phyloP scores from a whole-genome alignment of 1,140 invertebrate species.

The Stegodyphus mimosarum region DNA sequence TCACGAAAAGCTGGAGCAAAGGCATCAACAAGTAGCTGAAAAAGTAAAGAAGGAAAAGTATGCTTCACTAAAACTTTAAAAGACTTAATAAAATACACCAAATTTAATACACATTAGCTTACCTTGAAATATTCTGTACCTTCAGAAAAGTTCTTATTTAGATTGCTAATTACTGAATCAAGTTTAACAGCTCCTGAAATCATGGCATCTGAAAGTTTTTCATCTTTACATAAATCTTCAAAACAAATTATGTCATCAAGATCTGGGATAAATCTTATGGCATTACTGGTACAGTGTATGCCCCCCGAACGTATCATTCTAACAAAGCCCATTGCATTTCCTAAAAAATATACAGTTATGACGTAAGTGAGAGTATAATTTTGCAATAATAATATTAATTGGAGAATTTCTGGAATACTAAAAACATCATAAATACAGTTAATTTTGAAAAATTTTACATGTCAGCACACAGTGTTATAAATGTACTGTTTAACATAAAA shows the following conservation, averaged over 20 bases:
- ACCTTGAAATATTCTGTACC: slow-evolving; percentile 95
- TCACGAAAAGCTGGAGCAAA: slow-evolving; percentile 90
- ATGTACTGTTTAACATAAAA: too few species aligned
- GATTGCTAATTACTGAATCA: slow-evolving; percentile 80
- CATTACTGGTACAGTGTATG: slow-evolving; percentile 89
- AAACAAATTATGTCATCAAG: slow-evolving; percentile 79
- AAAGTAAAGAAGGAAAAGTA: slow-evolving; percentile 16
- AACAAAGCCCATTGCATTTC: slow-evolving; percentile 97
- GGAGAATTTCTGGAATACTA: too few species aligned
- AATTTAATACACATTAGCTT: slow-evolving; percentile 25
- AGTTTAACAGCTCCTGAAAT: slow-evolving; percentile 78
- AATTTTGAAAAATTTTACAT: too few species aligned
- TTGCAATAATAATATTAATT: too few species aligned
- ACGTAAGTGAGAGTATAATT: too few species aligned
- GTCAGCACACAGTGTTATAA: too few species aligned
- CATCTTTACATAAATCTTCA: slow-evolving; percentile 70
- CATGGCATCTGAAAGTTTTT: slow-evolving; percentile 73
- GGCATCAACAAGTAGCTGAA: slow-evolving; percentile 87
- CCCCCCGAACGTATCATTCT: slow-evolving; percentile 93
- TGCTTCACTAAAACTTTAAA: not conserved
- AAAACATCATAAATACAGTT: too few species aligned
- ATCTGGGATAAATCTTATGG: slow-evolving; percentile 89
- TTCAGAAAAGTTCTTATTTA: slow-evolving; percentile 89
- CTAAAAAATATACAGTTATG: slow-evolving; percentile 66
- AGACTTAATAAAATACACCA: not conserved